Conservation (phyloP, 2,113 vertebrate species). For the Myiagra hebetior region DNA sequence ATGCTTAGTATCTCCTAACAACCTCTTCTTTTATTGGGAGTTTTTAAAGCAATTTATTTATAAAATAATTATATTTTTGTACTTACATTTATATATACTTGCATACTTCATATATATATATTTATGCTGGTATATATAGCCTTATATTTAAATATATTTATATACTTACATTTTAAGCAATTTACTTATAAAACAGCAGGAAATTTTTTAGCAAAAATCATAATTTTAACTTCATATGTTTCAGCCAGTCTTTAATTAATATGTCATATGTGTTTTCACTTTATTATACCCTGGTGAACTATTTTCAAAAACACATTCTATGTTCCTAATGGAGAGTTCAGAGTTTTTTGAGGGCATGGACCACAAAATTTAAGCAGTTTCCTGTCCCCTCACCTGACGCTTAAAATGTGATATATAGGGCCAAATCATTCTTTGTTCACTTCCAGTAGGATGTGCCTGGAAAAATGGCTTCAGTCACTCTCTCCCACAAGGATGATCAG, state of each 20-base stretch:
- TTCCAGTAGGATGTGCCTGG: background rate
- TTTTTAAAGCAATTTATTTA: background rate
- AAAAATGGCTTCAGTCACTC: background rate
- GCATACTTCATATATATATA: background rate
- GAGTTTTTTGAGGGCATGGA: background rate
- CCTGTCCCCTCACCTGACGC: background rate
- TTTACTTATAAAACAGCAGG: background rate
- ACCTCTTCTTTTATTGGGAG: rapidly evolving
- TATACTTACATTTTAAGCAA: background rate
- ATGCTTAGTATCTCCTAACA: background rate
- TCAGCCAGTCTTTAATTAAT: background rate
- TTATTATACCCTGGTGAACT: background rate
- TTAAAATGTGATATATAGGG: background rate
- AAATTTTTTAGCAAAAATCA: background rate
- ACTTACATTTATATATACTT: background rate
- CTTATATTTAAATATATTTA: background rate
- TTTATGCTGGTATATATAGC: background rate
- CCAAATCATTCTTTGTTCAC: background rate
- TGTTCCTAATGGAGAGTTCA: background rate
- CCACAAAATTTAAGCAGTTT: background rate
- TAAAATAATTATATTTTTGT: background rate
- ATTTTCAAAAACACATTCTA: background rate
- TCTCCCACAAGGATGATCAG: background rate
- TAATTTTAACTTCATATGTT: background rate
- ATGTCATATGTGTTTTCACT: background rate